Percentiles rank a stretch among this genome's conserved stretches.
phyloP scores from a whole-genome alignment of 1,140 invertebrate species.

The Cephus cinctus region DNA sequence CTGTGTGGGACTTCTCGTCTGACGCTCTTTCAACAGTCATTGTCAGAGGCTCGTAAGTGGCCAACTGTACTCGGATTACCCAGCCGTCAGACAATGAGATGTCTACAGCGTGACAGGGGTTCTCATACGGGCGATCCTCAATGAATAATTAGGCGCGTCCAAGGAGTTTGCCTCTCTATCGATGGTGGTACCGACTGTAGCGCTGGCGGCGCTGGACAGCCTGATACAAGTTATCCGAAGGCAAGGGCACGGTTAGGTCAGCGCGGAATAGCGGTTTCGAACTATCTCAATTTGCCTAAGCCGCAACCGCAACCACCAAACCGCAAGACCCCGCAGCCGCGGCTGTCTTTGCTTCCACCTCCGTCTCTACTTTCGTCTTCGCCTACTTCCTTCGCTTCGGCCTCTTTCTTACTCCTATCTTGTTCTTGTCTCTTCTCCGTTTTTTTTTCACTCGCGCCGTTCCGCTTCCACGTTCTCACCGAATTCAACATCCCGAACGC shows the following conservation, averaged over 20 bases:
- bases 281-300: slow-evolving; percentile 58
- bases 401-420: slow-evolving; percentile 28
- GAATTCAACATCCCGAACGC: too few species aligned
- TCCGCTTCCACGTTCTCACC: not conserved
- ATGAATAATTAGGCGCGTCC: too few species aligned
- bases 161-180: too few species aligned
- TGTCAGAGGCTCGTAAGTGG: too few species aligned
- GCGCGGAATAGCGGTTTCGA: slow-evolving; percentile 47
- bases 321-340: slow-evolving; percentile 49
- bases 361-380: not conserved
- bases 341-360: slow-evolving; percentile 33
- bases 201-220: slow-evolving; percentile 28
- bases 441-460: not conserved
- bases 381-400: not conserved
- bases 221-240: too few species aligned
- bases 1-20: too few species aligned
- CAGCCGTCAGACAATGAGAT: too few species aligned
- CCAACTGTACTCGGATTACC: too few species aligned
- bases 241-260: slow-evolving; percentile 44
- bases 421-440: slow-evolving; percentile 7
- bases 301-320: slow-evolving; percentile 53
- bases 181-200: slow-evolving; percentile 23
- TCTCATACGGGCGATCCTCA: too few species aligned
- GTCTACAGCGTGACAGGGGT: too few species aligned
- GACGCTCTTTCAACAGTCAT: too few species aligned